Evolutionary conservation across 1,140 invertebrate species (phyloP).

Genomic region (Nymphalis io): DNA sequence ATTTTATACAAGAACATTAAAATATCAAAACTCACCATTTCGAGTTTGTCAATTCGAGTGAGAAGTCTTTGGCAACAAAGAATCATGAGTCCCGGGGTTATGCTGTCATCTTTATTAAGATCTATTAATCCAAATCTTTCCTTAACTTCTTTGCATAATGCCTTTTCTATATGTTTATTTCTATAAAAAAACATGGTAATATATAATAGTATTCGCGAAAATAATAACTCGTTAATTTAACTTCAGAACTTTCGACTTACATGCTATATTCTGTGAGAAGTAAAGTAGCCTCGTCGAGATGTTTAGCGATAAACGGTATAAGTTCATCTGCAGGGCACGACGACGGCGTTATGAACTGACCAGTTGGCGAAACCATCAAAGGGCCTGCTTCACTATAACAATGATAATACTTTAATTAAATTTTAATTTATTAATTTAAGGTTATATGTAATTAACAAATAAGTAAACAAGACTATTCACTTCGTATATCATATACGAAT

Average conservation of each 20-base stretch:
- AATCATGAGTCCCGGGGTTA: constrained; percentile 94
- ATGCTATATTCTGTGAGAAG: constrained; percentile 88
- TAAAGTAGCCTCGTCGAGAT: constrained; percentile 87
- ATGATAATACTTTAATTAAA: no score
- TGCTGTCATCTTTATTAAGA: constrained; percentile 93
- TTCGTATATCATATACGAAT: no score
- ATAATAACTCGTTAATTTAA: not conserved
- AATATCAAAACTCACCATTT: constrained; percentile 36
- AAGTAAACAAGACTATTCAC: no score
- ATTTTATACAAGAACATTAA: not conserved
- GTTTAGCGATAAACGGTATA: constrained; percentile 90
- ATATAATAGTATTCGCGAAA: not conserved
- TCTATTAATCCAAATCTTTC: constrained; percentile 84
- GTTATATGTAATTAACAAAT: no score
- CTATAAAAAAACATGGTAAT: constrained; percentile 72
- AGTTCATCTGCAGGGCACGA: constrained; percentile 92
- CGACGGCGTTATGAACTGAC: constrained; percentile 94
- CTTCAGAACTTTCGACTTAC: constrained; percentile 75
- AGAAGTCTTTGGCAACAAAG: constrained; percentile 88
- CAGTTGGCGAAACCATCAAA: constrained; percentile 95
- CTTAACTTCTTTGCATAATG: constrained; percentile 85
- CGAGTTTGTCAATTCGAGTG: constrained; percentile 60
- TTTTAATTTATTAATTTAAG: no score
- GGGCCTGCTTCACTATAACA: constrained; percentile 91
- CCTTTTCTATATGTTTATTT: constrained; percentile 89